Evolutionary conservation across 2,888 invertebrate genomes (phyloP).

Genomic region (Cetonia aurata): DNA sequence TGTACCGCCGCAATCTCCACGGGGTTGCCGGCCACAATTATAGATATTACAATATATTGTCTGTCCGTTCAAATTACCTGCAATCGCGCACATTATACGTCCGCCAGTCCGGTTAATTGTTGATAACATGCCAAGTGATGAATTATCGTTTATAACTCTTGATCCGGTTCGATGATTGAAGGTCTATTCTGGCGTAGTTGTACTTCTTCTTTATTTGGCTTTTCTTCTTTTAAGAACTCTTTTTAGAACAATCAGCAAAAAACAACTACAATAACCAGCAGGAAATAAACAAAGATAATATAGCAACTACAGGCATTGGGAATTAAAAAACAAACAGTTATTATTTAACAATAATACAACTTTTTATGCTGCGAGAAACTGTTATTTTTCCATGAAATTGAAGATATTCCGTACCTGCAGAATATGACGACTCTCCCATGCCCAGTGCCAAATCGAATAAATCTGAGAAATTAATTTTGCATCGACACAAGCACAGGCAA

Average conservation of each 20-base stretch:
- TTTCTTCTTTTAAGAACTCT: no score
- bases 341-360: no score
- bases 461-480: constrained; percentile 6
- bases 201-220: no score
- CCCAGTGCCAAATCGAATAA: constrained; percentile 5
- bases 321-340: no score
- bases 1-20: constrained; percentile 60
- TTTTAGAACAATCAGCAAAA: no score
- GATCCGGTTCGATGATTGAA: constrained; percentile 52
- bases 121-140: constrained; percentile 60
- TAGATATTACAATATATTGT: constrained; percentile 64
- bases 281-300: no score
- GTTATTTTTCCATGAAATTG: no score
- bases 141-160: constrained; percentile 58
- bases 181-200: constrained; percentile 41
- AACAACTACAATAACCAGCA: no score
- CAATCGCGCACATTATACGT: constrained; percentile 61
- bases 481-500: neutral
- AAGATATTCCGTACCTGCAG: no score
- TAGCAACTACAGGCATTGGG: no score
- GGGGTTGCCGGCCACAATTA: constrained; percentile 63
- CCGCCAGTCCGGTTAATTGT: constrained; percentile 60
- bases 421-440: constrained; percentile 6
- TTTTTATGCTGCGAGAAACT: no score
- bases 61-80: constrained; percentile 63